A percentile compares a stretch with the other conserved stretches of the same genome.
These are phyloP conservation scores for Anguilla marmorata DNA, from an alignment of 2,797 vertebrate species.

Conservation along the genomic window DNA sequence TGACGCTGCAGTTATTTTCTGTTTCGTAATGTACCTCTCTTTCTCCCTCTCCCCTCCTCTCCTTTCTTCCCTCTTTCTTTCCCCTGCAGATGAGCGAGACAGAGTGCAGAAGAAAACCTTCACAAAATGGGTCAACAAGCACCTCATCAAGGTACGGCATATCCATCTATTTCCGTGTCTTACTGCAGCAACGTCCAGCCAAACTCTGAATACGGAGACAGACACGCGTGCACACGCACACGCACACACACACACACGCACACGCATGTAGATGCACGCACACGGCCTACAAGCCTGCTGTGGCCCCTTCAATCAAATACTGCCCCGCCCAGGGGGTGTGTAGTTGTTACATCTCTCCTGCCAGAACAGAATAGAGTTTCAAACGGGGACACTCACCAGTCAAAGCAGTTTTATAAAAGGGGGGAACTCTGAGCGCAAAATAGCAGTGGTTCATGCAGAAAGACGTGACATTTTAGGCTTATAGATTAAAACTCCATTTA, in stretches of 20 bases:
- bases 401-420: background rate
- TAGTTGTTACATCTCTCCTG: background rate
- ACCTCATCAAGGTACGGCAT: conserved; percentile 92
- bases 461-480: background rate
- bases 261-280: background rate
- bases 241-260: background rate
- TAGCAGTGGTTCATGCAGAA: background rate
- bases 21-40: conserved; percentile 49
- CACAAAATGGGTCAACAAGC: conserved; percentile 99
- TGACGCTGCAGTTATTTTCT: conserved; percentile 30
- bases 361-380: background rate
- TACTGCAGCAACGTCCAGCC: background rate
- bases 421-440: background rate
- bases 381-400: background rate
- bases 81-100: conserved; percentile 90
- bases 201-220: background rate
- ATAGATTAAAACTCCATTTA: background rate
- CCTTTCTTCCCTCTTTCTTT: conserved; percentile 31
- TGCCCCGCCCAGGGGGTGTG: background rate
- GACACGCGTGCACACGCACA: background rate
- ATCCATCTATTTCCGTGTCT: background rate
- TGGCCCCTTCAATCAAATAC: background rate
- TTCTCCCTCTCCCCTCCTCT: background rate
- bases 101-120: conserved; percentile 99
- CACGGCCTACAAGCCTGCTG: background rate